Evolutionary conservation across 30 jellyfish, hydroid and myxozoan genomes (phyloP).

Genomic region (Nemopilema nomurai): DNA sequence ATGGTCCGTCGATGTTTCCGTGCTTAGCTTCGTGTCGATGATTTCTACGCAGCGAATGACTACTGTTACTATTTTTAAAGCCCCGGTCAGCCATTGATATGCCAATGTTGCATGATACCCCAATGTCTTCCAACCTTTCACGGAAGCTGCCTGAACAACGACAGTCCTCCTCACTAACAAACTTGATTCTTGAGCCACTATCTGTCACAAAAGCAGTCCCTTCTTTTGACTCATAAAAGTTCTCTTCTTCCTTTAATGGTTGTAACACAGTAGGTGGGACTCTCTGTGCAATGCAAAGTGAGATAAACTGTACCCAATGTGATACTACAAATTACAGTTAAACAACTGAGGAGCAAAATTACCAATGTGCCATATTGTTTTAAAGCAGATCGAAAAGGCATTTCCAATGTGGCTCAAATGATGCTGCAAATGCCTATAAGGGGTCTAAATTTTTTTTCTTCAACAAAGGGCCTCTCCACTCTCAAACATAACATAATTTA

Average conservation of each 20-base stretch:
- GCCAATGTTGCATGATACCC: conserved; percentile 47
- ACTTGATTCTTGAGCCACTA: conserved; percentile 14
- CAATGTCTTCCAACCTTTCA: conserved; percentile 53
- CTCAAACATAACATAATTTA: too few relatives aligned
- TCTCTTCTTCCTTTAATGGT: background rate
- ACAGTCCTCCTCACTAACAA: conserved; percentile 61
- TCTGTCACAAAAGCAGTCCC: background rate
- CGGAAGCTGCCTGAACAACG: conserved; percentile 45
- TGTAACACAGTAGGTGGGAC: background rate
- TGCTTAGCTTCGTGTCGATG: background rate
- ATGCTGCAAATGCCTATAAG: too few relatives aligned
- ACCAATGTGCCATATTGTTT: too few relatives aligned
- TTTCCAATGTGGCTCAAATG: too few relatives aligned
- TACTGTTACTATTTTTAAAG: background rate
- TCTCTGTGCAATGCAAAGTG: background rate
- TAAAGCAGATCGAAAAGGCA: too few relatives aligned
- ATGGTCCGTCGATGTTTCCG: background rate
- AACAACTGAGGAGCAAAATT: too few relatives aligned
- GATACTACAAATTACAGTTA: too few relatives aligned
- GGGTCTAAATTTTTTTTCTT: too few relatives aligned
- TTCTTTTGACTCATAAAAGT: background rate
- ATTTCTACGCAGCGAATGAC: background rate
- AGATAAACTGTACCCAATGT: too few relatives aligned
- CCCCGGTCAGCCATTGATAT: conserved; percentile 31
- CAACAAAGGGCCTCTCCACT: too few relatives aligned